A percentile compares a stretch with the other conserved stretches of the same genome.
Conservation (phyloP, 2,888 invertebrate genomes). For the Tipula unca region DNA sequence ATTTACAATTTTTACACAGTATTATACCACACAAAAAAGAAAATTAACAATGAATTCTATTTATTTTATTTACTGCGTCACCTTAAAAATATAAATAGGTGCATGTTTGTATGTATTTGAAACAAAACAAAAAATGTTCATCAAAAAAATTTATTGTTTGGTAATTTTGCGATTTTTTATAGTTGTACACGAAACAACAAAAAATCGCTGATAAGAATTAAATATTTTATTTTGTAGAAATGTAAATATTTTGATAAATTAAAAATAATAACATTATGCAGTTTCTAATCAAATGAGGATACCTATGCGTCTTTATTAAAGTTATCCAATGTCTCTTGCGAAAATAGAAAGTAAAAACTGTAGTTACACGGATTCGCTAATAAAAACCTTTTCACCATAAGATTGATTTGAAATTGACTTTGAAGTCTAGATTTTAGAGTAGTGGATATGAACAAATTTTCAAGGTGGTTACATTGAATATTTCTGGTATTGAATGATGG, state of each 20-base stretch:
- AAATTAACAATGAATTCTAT: neutral
- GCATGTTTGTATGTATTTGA: neutral
- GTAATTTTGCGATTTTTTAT: neutral
- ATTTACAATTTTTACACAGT: neutral
- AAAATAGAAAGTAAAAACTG: neutral
- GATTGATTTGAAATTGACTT: neutral
- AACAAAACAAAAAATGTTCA: neutral
- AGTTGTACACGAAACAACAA: neutral
- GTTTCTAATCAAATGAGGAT: neutral
- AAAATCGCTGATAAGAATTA: neutral
- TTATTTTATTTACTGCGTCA: neutral
- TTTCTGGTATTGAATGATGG: neutral
- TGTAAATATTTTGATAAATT: neutral
- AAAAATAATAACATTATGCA: neutral
- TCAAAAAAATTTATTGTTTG: neutral
- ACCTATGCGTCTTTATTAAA: neutral
- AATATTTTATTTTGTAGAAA: neutral
- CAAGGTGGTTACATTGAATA: neutral
- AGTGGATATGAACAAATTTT: neutral
- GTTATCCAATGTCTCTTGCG: neutral
- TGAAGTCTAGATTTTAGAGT: neutral
- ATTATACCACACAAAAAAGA: neutral
- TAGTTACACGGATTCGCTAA: neutral
- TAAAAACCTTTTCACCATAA: neutral
- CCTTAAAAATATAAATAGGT: neutral